Percentiles rank a stretch among this genome's conserved stretches.
These are phyloP conservation scores for Bagarius yarrelli DNA, from an alignment of 2,113 vertebrate species.

Conservation along the genomic window DNA sequence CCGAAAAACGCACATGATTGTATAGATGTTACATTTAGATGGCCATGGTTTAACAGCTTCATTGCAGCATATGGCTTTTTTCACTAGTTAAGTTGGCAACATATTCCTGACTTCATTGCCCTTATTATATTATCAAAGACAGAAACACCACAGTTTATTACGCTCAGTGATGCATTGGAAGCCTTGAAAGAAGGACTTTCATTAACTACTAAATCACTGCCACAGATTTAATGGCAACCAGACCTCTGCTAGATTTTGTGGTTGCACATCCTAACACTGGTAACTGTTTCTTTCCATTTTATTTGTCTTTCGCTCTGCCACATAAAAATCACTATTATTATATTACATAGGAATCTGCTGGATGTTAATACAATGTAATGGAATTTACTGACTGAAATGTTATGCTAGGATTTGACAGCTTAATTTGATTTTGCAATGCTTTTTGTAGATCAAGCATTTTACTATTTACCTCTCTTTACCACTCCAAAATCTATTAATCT, in stretches of 20 bases:
- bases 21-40: conserved; percentile 33
- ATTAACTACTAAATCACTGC: conserved; percentile 37
- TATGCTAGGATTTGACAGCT: background rate
- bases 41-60: conserved; percentile 33
- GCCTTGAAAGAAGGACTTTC: conserved; percentile 41
- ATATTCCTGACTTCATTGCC: conserved; percentile 34
- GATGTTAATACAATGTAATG: conserved; percentile 10
- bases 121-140: conserved; percentile 48
- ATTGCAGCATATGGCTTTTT: conserved; percentile 25
- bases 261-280: conserved; percentile 37
- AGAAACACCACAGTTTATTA: conserved; percentile 52
- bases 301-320: conserved; percentile 35
- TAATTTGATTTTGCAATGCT: conserved; percentile 15
- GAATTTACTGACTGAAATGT: conserved; percentile 7
- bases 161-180: conserved; percentile 42
- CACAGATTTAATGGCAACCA: conserved; percentile 36
- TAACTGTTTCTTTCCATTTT: conserved; percentile 43
- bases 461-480: background rate
- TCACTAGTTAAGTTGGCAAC: conserved; percentile 34
- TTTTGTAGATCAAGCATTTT: background rate
- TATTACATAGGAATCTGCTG: conserved; percentile 27
- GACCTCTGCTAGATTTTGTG: conserved; percentile 38
- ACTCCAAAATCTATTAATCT: too few relatives aligned
- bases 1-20: conserved; percentile 19
- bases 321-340: conserved; percentile 39